Conservation (phyloP, 2,113 vertebrate species). For the Pitta sordida region DNA sequence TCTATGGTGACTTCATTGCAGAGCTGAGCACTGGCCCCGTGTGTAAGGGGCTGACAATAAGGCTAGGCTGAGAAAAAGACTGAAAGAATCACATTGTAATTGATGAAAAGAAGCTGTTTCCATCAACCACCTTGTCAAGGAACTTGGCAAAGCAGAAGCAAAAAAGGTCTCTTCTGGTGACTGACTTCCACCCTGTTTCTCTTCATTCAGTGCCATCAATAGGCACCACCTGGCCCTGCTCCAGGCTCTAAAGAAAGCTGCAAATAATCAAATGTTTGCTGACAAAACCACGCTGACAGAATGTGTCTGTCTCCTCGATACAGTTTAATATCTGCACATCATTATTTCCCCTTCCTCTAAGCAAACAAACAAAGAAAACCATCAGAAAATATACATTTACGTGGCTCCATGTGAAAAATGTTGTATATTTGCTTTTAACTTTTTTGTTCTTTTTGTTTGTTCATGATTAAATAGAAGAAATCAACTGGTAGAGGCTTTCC, state of each 20-base stretch:
- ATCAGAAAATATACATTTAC: not conserved
- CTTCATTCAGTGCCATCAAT: not conserved
- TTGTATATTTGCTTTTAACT: not conserved
- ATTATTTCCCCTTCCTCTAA: not conserved
- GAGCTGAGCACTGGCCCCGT: not conserved
- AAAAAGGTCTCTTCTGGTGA: slow-evolving; percentile 28
- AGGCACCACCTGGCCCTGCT: slow-evolving; percentile 16
- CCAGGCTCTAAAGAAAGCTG: slow-evolving; percentile 23
- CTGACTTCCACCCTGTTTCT: not conserved
- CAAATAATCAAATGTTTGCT: not conserved
- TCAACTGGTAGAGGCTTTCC: not conserved
- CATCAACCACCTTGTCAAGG: slow-evolving; percentile 4
- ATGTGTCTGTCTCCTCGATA: not conserved
- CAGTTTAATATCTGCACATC: not conserved
- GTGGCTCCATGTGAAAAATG: not conserved
- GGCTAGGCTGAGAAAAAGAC: not conserved
- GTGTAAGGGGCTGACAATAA: not conserved
- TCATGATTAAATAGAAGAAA: not conserved
- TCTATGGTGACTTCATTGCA: slow-evolving; percentile 34
- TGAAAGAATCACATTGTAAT: slow-evolving; percentile 26
- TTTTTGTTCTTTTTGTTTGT: not conserved
- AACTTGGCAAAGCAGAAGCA: slow-evolving; percentile 18
- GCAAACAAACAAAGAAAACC: not conserved
- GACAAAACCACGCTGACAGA: not conserved
- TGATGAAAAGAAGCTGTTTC: slow-evolving; percentile 41